Evolutionary conservation across 2,888 invertebrate genomes (phyloP).

Genomic region (Thyatira batis): DNA sequence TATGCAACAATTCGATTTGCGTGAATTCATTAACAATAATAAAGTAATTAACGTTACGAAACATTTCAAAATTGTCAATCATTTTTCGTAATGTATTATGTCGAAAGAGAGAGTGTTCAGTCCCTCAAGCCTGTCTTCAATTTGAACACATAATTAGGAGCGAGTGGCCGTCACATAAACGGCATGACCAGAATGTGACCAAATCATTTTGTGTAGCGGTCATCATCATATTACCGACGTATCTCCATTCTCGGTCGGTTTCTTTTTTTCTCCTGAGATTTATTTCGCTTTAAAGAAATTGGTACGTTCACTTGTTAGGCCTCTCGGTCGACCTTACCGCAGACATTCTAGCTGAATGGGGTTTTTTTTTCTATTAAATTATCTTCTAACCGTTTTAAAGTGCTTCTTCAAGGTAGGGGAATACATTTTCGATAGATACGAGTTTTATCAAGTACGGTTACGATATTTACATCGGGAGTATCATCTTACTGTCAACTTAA

Average conservation of each 20-base stretch:
- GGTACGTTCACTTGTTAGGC: conserved; percentile 4
- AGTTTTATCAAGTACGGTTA: too few species aligned
- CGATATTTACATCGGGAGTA: too few species aligned
- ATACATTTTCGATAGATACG: too few species aligned
- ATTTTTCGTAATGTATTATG: conserved; percentile 29
- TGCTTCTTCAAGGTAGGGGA: too few species aligned
- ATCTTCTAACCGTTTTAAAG: not conserved
- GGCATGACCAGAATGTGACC: conserved; percentile 71
- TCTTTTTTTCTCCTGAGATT: conserved; percentile 23
- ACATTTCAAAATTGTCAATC: conserved; percentile 15
- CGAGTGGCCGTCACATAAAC: conserved; percentile 55
- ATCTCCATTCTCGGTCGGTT: conserved; percentile 32
- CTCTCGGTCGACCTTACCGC: not conserved
- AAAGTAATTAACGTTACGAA: conserved; percentile 14
- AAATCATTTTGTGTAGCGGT: conserved; percentile 69
- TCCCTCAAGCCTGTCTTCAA: conserved; percentile 42
- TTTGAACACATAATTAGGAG: conserved; percentile 63
- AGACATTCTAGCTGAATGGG: not conserved
- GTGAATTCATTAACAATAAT: not conserved
- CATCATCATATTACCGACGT: conserved; percentile 48
- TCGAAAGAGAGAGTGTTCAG: conserved; percentile 32
- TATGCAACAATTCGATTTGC: not conserved
- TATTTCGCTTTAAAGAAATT: conserved; percentile 10
- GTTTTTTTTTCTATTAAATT: not conserved
- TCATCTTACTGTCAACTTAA: conserved; percentile 3